Conservation (phyloP, 2,113 vertebrate species). For the Polypterus bichir region DNA sequence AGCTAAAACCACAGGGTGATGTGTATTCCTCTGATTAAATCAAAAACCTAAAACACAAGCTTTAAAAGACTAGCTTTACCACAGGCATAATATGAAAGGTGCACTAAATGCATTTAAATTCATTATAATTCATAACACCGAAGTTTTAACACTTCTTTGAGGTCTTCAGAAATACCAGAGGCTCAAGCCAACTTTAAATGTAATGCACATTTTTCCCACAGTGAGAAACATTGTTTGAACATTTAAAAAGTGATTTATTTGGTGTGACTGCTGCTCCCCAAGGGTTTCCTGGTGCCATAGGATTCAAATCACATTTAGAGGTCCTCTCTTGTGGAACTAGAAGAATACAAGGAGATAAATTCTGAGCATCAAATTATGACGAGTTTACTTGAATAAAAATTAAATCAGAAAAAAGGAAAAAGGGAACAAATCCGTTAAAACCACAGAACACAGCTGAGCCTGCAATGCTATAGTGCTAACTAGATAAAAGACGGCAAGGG, state of each 20-base stretch:
- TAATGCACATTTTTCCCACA: too few relatives aligned
- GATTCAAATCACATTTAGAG: slow-evolving; percentile 3
- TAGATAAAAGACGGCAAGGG: slow-evolving; percentile 60
- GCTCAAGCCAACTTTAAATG: too few relatives aligned
- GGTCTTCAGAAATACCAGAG: too few relatives aligned
- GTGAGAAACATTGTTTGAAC: background rate
- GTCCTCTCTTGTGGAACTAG: background rate
- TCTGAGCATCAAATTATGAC: background rate
- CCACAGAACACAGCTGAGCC: slow-evolving; percentile 9
- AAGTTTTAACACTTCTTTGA: too few relatives aligned
- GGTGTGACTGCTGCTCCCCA: background rate
- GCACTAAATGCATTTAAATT: too few relatives aligned
- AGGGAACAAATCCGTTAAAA: background rate
- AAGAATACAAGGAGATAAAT: background rate
- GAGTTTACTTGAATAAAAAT: background rate
- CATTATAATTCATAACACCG: too few relatives aligned
- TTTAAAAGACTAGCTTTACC: too few relatives aligned
- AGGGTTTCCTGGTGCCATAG: background rate
- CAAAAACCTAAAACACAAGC: too few relatives aligned
- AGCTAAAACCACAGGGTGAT: too few relatives aligned
- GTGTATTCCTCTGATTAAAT: too few relatives aligned
- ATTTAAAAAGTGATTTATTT: slow-evolving; percentile 3
- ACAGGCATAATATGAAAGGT: too few relatives aligned
- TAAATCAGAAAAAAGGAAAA: background rate
- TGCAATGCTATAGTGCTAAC: slow-evolving; percentile 6